Conservation (phyloP, 1,140 invertebrate genomes). For the Drosophila repleta region DNA sequence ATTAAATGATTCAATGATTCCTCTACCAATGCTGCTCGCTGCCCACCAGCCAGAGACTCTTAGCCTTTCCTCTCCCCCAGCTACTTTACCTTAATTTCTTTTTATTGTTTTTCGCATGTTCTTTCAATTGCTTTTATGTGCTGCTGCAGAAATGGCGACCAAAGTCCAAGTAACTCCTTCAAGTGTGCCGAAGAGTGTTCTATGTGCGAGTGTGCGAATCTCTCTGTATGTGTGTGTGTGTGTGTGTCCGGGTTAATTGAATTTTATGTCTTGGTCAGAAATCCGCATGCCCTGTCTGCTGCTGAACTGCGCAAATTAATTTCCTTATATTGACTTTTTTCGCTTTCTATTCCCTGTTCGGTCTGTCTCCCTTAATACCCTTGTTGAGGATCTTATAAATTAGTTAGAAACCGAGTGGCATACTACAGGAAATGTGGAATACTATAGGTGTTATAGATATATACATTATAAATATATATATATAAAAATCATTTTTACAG, state of each 20-base stretch:
- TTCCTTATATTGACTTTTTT: conserved; percentile 78
- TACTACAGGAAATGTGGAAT: too few relatives aligned
- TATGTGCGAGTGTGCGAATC: background rate
- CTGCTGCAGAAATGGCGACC: conserved; percentile 35
- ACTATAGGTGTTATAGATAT: too few relatives aligned
- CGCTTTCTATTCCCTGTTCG: conserved; percentile 2
- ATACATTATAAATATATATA: too few relatives aligned
- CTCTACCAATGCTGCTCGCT: conserved; percentile 26
- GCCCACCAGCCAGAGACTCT: background rate
- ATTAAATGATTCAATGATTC: conserved; percentile 83
- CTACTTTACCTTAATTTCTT: conserved; percentile 80
- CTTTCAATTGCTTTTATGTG: conserved; percentile 74
- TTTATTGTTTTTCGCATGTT: conserved; percentile 81
- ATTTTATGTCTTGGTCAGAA: conserved; percentile 79
- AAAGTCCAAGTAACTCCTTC: conserved; percentile 70
- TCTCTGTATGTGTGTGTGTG: conserved; percentile 22
- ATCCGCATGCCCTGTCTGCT: conserved; percentile 51
- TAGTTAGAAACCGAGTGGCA: background rate
- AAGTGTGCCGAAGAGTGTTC: conserved; percentile 54
- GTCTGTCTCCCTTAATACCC: background rate
- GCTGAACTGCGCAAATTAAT: conserved; percentile 68
- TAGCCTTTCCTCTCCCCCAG: conserved; percentile 2
- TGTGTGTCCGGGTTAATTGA: conserved; percentile 71
- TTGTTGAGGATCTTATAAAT: background rate
- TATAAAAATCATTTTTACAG: too few relatives aligned